These are phyloP conservation scores for Clupea harengus DNA, from an alignment of 2,113 vertebrate species.

Conservation along the genomic window DNA sequence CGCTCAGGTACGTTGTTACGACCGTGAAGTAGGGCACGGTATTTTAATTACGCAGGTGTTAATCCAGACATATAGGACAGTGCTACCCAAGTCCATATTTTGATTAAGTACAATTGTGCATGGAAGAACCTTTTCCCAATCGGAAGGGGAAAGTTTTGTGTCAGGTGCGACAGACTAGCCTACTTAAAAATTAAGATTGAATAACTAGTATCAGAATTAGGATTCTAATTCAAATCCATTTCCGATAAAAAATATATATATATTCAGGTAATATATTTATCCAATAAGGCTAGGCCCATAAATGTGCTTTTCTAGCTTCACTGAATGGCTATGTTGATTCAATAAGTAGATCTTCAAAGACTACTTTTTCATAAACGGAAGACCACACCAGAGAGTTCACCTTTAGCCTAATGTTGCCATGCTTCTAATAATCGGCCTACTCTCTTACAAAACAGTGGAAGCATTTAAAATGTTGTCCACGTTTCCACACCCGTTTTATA, in stretches of 20 bases:
- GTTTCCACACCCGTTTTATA: too few relatives aligned
- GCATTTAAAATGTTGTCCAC: not conserved
- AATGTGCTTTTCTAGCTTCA: too few relatives aligned
- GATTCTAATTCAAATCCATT: too few relatives aligned
- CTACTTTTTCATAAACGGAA: not conserved
- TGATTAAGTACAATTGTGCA: not conserved
- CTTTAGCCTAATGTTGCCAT: too few relatives aligned
- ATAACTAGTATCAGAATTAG: not conserved
- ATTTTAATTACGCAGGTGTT: constrained; percentile 44
- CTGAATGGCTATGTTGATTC: not conserved
- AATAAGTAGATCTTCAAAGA: not conserved
- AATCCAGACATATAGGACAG: constrained; percentile 27
- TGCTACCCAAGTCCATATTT: not conserved
- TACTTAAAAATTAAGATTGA: not conserved
- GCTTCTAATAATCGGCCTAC: not conserved
- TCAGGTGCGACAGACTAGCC: not conserved
- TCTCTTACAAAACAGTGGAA: not conserved
- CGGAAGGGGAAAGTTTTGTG: not conserved
- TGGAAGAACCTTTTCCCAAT: not conserved
- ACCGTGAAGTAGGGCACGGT: constrained; percentile 64
- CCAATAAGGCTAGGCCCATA: not conserved
- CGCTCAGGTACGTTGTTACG: constrained; percentile 60
- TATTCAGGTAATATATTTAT: not conserved
- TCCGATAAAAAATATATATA: not conserved
- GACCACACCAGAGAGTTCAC: not conserved